phyloP scores from a whole-genome alignment of 2,888 invertebrate genomes.

The Syrista parreyssii region DNA sequence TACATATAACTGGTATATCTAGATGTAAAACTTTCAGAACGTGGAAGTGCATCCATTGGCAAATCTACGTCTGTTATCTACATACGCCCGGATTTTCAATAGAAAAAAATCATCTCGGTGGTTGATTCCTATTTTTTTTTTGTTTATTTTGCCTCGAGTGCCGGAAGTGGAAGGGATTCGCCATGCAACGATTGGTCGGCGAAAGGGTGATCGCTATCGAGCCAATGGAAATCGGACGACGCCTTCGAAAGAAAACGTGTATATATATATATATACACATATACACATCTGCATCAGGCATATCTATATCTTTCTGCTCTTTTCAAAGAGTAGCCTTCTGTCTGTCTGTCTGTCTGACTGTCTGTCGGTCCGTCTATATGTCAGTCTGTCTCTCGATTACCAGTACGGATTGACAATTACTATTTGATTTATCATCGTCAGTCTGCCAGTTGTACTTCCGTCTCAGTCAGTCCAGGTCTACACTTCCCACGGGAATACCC shows the following conservation, averaged over 20 bases:
- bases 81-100: slow-evolving; percentile 1
- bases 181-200: not conserved
- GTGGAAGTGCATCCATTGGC: not conserved
- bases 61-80: not conserved
- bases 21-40: not conserved
- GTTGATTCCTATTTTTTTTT: not conserved
- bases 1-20: not conserved
- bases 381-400: not conserved
- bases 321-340: not conserved
- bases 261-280: not conserved
- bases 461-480: not conserved
- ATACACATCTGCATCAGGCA: not conserved
- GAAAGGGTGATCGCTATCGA: not conserved
- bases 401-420: slow-evolving; percentile 1
- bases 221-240: not conserved
- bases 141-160: not conserved
- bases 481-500: not conserved
- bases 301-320: not conserved
- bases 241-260: not conserved
- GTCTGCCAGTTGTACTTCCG: not conserved
- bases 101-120: slow-evolving; percentile 11
- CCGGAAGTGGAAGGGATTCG: not conserved
- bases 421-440: slow-evolving; percentile 21
- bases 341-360: no score
- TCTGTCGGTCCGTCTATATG: not conserved